Base-by-base conservation (phyloP, 2,113 vertebrate genomes). In the Festucalex cinctus region DNA sequence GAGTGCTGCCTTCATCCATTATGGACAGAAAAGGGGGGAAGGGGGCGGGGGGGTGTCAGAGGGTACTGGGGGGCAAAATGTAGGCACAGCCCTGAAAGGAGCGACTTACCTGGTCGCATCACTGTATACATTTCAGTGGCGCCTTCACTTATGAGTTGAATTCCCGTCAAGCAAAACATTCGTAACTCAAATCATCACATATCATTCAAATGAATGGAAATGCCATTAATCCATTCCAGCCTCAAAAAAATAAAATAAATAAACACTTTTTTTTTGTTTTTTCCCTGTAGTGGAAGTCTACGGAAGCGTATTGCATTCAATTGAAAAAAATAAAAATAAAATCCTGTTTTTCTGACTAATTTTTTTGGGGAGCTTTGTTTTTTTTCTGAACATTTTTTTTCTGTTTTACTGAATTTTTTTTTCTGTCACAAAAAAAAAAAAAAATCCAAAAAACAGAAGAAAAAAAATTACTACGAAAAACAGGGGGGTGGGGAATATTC, bases 1-100 rank as follows among this genome's bases (percentile, higher is more conserved):
- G 78, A 80, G 76, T 72, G 59, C 76, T 54, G 77, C 70, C 69
- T 74, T 82, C 91, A 91, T 90, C 86, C 82, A 89, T 92, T 91
- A 89, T 76, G 7, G 69, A 22, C 0, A 22, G 43, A 59, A 70
- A 66, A 65, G 60, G 3, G 59, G 46, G 54, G 24, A 9, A 8
- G 28, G 28, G 2, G 37, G 6, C 53, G 24, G 9, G 16, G 37
- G 41, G 63, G 57, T 14, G 6, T n/a, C 20, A 19, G 58, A 36
- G 16, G 37, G 19, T 7, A 4, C 10, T n/a, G 35, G 28, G 39
- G 28, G 67, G n/a, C 35, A 9, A 36, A 56, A 48, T 17, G 59
- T 7, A 39, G 60, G 26, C 43, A 12, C 37, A 28, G 13, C 3
- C 1, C 54, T 32, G 26, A 56, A 32, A 56, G 14, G 14, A 32